phyloP scores from a whole-genome alignment of 2,797 vertebrate species.

The Thalassophryne amazonica region DNA sequence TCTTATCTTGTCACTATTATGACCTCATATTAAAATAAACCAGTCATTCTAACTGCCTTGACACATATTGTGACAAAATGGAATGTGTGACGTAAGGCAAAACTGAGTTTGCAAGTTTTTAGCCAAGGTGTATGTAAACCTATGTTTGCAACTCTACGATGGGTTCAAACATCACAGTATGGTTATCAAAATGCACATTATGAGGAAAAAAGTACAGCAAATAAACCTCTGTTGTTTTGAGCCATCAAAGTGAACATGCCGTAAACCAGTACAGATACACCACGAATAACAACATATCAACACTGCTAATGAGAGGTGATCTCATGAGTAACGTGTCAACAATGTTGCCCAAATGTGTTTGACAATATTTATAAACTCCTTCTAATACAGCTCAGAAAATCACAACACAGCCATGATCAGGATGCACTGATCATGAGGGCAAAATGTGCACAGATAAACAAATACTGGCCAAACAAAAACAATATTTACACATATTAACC shows the following conservation, averaged over 20 bases:
- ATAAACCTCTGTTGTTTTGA: conserved; percentile 52
- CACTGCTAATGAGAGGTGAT: conserved; percentile 56
- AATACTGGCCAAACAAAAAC: too few species aligned
- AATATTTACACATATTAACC: conserved; percentile 3
- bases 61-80: too few species aligned
- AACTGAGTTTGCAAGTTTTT: too few species aligned
- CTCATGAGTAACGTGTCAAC: conserved; percentile 23
- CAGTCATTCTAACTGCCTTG: too few species aligned
- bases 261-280: conserved; percentile 64
- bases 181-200: conserved; percentile 7
- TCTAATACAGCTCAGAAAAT: conserved; percentile 7
- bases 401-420: conserved; percentile 52
- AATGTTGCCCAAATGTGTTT: conserved; percentile 17
- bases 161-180: too few species aligned
- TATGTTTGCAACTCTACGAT: too few species aligned
- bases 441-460: conserved; percentile 44
- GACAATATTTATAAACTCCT: neutral
- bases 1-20: too few species aligned
- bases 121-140: too few species aligned
- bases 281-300: conserved; percentile 58
- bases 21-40: too few species aligned
- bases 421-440: conserved; percentile 28
- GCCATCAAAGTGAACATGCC: conserved; percentile 73
- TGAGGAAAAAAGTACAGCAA: conserved; percentile 57
- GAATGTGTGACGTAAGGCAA: too few species aligned